Base-by-base conservation (phyloP, 2,888 invertebrate species). In the Patella pellucida region DNA sequence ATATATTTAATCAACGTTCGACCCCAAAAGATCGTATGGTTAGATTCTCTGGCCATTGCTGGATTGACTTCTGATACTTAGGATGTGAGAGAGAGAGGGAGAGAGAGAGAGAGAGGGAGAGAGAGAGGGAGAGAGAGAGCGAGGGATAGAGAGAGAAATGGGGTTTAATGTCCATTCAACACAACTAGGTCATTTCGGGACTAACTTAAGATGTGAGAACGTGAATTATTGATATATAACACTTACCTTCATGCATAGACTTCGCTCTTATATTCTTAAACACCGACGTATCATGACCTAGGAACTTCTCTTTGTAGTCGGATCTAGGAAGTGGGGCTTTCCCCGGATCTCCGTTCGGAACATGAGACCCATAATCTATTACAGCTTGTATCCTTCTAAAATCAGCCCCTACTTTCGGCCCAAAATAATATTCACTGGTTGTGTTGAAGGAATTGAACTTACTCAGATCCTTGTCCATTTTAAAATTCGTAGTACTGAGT, bases 401-500 rank as follows among this genome's bases (percentile, higher is more conserved):
- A 23, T 74, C 79, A 41, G 79, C 78, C 27, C 76, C 75, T 77
- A 84, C 80, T 76, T 88, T 85, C 1, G 89, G 87, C 27, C 83
- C 82, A 73, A 86, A 89, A 74, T 87, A 86, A 2, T 80, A 73
- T 70, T 83, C 84, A 71, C 89, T 87, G 27, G 87, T 86, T n/a
- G 89, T 89, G 12, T 84, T 79, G 77, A 87, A 88, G 5, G 81
- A 80, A 71, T 87, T 82, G 19, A 88, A 83, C 81, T 89, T 88
- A 68, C 79, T 83, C 19, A 83, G 73, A 75, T 89, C 89, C 52
- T 81, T 74, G 76, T 89, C 88, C 88, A 89, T 88, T 79, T 89
- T 89, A 74, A 89, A 89, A 79, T 89, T 89, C 5, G 89, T 89
- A 14, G 76, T 74, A 52, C 87, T 78, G 16, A 88, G 79, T 71